Conservation (phyloP, 2,888 invertebrate genomes). For the Daptonema setosum region DNA sequence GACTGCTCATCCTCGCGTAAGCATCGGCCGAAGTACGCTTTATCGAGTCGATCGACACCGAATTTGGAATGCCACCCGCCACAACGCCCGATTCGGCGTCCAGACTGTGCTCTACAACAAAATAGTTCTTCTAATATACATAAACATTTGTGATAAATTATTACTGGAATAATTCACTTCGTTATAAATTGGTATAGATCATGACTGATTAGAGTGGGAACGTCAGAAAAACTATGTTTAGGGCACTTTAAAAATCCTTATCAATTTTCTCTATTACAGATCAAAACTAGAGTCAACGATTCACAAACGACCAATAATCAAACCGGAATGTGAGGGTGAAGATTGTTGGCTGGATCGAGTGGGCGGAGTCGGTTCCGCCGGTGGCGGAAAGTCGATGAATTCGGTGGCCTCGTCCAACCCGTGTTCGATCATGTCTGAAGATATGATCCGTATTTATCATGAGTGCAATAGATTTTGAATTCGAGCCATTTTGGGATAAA, state of each 20-base stretch:
- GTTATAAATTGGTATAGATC: not conserved
- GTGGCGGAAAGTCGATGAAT: not conserved
- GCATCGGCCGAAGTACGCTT: not conserved
- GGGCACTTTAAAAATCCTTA: not conserved
- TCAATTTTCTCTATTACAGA: not conserved
- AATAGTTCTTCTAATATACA: too few relatives aligned
- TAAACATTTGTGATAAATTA: too few relatives aligned
- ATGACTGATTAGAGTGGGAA: too few relatives aligned
- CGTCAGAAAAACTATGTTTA: too few relatives aligned
- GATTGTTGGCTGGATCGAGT: too few relatives aligned
- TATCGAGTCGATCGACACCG: not conserved
- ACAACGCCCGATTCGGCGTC: too few relatives aligned
- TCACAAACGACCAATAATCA: too few relatives aligned
- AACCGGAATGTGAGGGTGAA: too few relatives aligned
- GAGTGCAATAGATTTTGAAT: too few relatives aligned
- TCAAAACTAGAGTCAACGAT: not conserved
- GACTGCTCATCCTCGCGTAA: not conserved
- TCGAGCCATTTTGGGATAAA: too few relatives aligned
- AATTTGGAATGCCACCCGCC: not conserved
- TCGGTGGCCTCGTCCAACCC: constrained; percentile 15
- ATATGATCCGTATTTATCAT: too few relatives aligned
- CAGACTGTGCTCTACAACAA: not conserved
- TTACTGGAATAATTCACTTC: not conserved
- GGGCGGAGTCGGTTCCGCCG: too few relatives aligned
- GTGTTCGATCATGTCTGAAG: constrained; percentile 20